phyloP scores from a whole-genome alignment of 2,797 vertebrate species.

The Rhinophrynus dorsalis region DNA sequence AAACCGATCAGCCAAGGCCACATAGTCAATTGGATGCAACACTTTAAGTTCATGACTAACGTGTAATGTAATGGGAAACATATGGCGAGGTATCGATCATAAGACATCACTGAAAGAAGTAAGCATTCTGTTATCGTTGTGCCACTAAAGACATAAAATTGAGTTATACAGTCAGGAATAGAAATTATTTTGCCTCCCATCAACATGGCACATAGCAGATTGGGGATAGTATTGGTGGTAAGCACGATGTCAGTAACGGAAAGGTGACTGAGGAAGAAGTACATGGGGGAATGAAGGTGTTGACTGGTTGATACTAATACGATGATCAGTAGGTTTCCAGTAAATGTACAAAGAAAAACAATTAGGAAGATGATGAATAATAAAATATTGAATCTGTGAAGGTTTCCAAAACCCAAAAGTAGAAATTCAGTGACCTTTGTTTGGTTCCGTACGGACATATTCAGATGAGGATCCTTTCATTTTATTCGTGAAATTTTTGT shows the following conservation, averaged over 20 bases:
- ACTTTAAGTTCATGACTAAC: slow-evolving; percentile 17
- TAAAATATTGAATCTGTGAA: background rate
- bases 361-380: background rate
- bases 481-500: background rate
- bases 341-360: background rate
- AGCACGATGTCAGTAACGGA: slow-evolving; percentile 10
- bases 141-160: slow-evolving; percentile 39
- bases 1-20: background rate
- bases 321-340: slow-evolving; percentile 11
- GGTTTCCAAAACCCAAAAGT: slow-evolving; percentile 12
- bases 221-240: background rate
- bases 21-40: too few species aligned
- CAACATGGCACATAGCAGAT: background rate
- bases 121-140: slow-evolving; percentile 44
- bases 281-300: slow-evolving; percentile 19
- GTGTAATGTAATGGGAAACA: slow-evolving; percentile 45
- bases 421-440: background rate
- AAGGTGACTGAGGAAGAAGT: slow-evolving; percentile 23
- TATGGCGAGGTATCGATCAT: slow-evolving; percentile 38
- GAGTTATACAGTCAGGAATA: slow-evolving; percentile 7
- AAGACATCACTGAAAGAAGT: slow-evolving; percentile 44
- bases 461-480: background rate
- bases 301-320: background rate
- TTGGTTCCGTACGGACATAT: slow-evolving; percentile 3
- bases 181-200: slow-evolving; percentile 18